Conservation (phyloP, 64 coral and sea anemone genomes). For the Platygyra sinensis region DNA sequence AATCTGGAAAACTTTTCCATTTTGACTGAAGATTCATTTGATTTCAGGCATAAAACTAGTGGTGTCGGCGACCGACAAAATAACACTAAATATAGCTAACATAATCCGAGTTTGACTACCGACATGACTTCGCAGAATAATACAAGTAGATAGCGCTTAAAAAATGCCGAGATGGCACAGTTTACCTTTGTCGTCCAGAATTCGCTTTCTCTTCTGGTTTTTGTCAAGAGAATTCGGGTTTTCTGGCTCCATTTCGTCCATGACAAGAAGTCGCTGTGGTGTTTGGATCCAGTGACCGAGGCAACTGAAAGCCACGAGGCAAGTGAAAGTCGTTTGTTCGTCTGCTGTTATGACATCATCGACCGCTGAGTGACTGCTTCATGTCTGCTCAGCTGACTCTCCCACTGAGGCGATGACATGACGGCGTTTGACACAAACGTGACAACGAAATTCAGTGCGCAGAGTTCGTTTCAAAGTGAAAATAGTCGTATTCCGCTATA, state of each 20-base stretch:
- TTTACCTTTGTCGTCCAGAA: constrained; percentile 41
- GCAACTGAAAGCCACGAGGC: constrained; percentile 32
- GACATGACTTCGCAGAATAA: constrained; percentile 31
- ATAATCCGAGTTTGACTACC: neutral
- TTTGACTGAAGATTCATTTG: neutral
- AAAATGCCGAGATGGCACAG: neutral
- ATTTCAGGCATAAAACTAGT: neutral
- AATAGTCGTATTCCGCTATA: too few relatives aligned
- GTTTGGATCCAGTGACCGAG: neutral
- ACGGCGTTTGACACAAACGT: neutral
- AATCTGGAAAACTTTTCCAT: neutral
- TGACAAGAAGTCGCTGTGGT: neutral
- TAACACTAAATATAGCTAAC: neutral
- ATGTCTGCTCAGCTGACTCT: neutral
- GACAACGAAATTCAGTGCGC: neutral
- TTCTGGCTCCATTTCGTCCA: constrained; percentile 25
- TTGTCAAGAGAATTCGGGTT: constrained; percentile 3
- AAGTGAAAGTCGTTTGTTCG: constrained; percentile 35
- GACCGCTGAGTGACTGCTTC: constrained; percentile 22
- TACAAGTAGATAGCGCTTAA: neutral
- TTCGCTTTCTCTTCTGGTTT: constrained; percentile 16
- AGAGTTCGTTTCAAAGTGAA: too few relatives aligned
- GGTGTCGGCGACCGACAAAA: neutral
- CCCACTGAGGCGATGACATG: neutral
- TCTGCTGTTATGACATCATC: constrained; percentile 48